Conservation (phyloP, 2,888 invertebrate genomes). For the Caradrina kadenii region DNA sequence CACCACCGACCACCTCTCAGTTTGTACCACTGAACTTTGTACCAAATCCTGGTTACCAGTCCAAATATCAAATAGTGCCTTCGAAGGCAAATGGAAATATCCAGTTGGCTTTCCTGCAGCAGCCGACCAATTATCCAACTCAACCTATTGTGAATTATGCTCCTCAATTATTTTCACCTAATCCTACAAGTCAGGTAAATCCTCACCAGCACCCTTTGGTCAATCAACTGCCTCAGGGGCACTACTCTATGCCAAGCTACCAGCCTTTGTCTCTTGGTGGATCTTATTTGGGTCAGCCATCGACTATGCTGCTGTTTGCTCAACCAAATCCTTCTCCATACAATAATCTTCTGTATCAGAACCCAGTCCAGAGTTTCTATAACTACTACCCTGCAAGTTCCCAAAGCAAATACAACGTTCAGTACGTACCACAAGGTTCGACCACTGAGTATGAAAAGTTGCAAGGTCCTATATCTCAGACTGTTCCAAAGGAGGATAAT, state of each 20-base stretch:
- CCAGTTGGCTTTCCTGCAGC: conserved; percentile 82
- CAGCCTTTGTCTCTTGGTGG: conserved; percentile 74
- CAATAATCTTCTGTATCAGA: conserved; percentile 79
- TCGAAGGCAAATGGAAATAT: conserved; percentile 80
- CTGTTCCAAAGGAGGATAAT: conserved; percentile 81
- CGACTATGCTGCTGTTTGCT: conserved; percentile 80
- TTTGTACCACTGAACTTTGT: conserved; percentile 84
- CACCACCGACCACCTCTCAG: conserved; percentile 76
- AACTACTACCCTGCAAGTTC: conserved; percentile 82
- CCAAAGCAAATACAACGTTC: conserved; percentile 80
- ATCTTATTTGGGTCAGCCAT: conserved; percentile 80
- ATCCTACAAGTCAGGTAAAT: conserved; percentile 68
- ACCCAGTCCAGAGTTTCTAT: conserved; percentile 80
- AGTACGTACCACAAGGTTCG: conserved; percentile 72
- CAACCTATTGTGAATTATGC: conserved; percentile 75
- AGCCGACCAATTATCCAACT: conserved; percentile 72
- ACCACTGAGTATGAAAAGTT: conserved; percentile 80
- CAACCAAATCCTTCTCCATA: conserved; percentile 81
- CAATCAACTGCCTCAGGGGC: conserved; percentile 70
- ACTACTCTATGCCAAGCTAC: conserved; percentile 77
- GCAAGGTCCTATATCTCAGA: conserved; percentile 74
- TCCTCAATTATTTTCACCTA: conserved; percentile 74
- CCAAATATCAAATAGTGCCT: conserved; percentile 84
- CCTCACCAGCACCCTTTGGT: conserved; percentile 72
- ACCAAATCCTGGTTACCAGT: conserved; percentile 84